Evolutionary conservation across 2,113 vertebrate genomes (phyloP).

Genomic region (Ramphastos sulfuratus): DNA sequence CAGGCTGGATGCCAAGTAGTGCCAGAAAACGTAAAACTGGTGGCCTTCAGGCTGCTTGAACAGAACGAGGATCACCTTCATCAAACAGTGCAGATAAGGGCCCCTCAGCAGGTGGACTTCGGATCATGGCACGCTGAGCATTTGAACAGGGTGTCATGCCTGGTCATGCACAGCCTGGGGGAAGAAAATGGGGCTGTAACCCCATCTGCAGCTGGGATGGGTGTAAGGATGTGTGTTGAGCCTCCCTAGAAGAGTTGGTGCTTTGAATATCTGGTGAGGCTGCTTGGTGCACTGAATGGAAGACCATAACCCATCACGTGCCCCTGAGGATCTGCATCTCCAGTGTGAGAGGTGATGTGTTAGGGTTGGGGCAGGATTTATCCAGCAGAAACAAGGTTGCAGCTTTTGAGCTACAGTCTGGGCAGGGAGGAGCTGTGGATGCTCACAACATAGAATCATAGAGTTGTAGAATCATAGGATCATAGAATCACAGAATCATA

Average conservation of each 20-base stretch:
- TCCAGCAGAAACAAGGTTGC: background rate
- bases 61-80: conserved; percentile 27
- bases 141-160: background rate
- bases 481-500: background rate
- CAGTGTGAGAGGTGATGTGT: fast-evolving
- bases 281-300: background rate
- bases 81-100: conserved; percentile 53
- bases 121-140: background rate
- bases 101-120: conserved; percentile 23
- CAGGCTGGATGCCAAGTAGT: background rate
- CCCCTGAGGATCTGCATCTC: background rate
- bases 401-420: background rate
- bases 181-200: background rate
- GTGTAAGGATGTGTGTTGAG: background rate
- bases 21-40: background rate
- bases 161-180: fast-evolving
- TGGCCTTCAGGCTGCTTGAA: conserved; percentile 24
- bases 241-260: background rate
- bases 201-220: background rate
- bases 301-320: fast-evolving
- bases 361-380: background rate
- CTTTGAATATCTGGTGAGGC: background rate
- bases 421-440: background rate
- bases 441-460: background rate
- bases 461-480: background rate